Conservation (phyloP, 1,140 invertebrate genomes). For the Trinorchestia longiramus region DNA sequence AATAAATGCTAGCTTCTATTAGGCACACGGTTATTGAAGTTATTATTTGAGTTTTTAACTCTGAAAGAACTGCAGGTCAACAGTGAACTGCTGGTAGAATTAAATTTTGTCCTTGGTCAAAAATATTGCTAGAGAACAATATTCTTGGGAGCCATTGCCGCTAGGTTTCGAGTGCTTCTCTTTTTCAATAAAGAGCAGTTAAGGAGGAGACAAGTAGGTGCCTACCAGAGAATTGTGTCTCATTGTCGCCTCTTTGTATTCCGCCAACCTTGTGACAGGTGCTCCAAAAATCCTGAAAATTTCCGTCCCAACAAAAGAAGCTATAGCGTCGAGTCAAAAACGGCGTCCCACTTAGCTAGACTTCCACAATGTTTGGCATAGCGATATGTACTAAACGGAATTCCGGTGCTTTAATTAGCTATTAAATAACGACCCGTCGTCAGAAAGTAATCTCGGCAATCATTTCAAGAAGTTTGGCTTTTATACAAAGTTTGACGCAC, state of each 20-base stretch:
- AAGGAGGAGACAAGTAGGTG: constrained; percentile 50
- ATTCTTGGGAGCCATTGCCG: not conserved
- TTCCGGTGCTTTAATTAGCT: not conserved
- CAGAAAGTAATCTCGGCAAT: not conserved
- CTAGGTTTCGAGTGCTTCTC: constrained; percentile 3
- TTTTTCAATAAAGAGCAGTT: constrained; percentile 44
- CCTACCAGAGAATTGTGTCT: constrained; percentile 46
- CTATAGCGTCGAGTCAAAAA: not conserved
- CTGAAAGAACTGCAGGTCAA: too few relatives aligned
- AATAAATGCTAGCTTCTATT: too few relatives aligned
- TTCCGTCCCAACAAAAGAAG: not conserved
- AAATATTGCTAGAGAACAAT: not conserved
- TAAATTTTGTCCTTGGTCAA: not conserved
- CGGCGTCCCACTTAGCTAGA: not conserved
- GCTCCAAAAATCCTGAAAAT: constrained; percentile 41
- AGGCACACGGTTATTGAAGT: too few relatives aligned
- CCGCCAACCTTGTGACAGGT: constrained; percentile 41
- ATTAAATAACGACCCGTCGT: not conserved
- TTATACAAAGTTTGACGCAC: not conserved
- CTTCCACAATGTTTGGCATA: not conserved
- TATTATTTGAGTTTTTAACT: too few relatives aligned
- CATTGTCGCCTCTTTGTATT: constrained; percentile 53
- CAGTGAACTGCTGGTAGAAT: not conserved
- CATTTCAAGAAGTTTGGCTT: not conserved
- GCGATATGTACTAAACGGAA: not conserved